Evolutionary conservation across 37 sponge, comb jelly and placozoan genomes (phyloP).

Genomic region (Dysidea cf. avara): DNA sequence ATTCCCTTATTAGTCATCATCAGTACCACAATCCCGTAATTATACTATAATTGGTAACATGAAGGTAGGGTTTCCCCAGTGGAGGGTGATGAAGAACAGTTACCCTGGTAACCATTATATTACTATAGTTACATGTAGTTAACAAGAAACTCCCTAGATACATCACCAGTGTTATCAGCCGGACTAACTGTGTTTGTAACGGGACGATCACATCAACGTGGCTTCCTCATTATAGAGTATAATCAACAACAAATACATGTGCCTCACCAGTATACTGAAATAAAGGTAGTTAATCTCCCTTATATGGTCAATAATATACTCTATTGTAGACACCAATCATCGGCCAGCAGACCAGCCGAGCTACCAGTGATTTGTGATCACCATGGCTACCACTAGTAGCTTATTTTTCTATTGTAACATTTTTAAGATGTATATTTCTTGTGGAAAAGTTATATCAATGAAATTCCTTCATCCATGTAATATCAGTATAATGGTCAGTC

Average conservation of each 20-base stretch:
- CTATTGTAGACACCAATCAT: too few species aligned
- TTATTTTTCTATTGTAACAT: too few species aligned
- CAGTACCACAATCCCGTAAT: constrained; percentile 28
- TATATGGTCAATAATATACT: too few species aligned
- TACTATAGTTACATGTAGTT: not conserved
- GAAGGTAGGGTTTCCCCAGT: constrained; percentile 82
- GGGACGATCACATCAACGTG: constrained; percentile 73
- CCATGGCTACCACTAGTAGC: too few species aligned
- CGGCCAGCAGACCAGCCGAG: too few species aligned
- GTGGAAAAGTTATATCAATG: too few species aligned
- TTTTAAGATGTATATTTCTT: too few species aligned
- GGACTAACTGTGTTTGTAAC: constrained; percentile 71
- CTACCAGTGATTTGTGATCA: too few species aligned
- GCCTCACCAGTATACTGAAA: constrained; percentile 77
- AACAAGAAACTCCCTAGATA: not conserved
- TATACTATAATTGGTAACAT: constrained; percentile 82
- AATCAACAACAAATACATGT: constrained; percentile 53
- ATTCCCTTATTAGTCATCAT: too few species aligned
- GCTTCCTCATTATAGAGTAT: constrained; percentile 70
- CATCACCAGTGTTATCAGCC: constrained; percentile 7
- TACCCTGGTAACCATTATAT: constrained; percentile 52
- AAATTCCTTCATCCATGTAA: too few species aligned
- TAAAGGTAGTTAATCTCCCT: constrained; percentile 47
- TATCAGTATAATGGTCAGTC: too few species aligned
- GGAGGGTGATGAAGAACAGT: constrained; percentile 71